Base-by-base conservation (phyloP, 2,113 vertebrate species). In the Reinhardtius hippoglossoides region DNA sequence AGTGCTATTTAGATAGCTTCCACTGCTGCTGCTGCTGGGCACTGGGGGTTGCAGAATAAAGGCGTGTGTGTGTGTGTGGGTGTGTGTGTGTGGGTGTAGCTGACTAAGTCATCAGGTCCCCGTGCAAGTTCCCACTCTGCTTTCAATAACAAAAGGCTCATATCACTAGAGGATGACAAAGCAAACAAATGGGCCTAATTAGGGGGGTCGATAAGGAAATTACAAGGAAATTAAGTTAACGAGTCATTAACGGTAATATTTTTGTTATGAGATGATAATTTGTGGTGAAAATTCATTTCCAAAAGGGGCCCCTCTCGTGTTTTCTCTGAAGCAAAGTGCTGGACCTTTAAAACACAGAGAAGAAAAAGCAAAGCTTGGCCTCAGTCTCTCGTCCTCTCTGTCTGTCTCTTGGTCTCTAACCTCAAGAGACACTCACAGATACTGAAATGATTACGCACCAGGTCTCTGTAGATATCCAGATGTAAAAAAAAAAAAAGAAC, bases 191-290 rank as follows among this genome's bases (percentile, higher is more conserved):
- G 81, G 71, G 63, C 65, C 77, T 81, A 87, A 88, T 93, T 82
- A 89, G 6, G 14, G 69, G 56, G 67, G 78, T 40, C 27, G 76
- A 93, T 93, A 91, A 90, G 90, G 89, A 92, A 89, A 87, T 90
- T 80, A 84, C 88, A 68, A 89, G 91, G 91, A 92, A 92, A 89
- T 88, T 72, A n/a, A n/a, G n/a, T n/a, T n/a, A n/a, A n/a, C n/a
- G 85, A 89, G 76, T 85, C 90, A 89, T 89, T 86, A 73, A 82
- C 80, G 88, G 66, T 80, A 85, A 88, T 93, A 87, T 93, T 92
- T 90, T 76, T 89, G 76, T 89, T 89, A 88, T 80, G 80, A 90
- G 78, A 88, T 82, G 85, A 91, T 74, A 21, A 70, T 81, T 75
- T 2, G 14, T 61, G 63, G 69, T 37, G 31, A 77, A 88, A 89